Evolutionary conservation across 2,113 vertebrate species (phyloP).

Genomic region (Ornithorhynchus anatinus): DNA sequence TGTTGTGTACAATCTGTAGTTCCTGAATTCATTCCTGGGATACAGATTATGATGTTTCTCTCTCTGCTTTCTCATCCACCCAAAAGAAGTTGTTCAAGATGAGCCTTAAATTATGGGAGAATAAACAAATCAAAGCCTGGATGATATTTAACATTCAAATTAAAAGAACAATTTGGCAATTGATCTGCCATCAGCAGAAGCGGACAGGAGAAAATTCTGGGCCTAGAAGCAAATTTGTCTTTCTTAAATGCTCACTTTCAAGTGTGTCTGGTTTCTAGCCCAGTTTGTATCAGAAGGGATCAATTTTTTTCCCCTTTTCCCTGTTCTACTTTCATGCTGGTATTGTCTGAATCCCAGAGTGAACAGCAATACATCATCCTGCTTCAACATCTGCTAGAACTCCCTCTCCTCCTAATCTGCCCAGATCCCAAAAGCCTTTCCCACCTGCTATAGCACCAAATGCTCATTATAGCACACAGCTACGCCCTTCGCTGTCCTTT

Average conservation of each 20-base stretch:
- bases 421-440: conserved; percentile 82
- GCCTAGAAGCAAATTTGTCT: conserved; percentile 61
- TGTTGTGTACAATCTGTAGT: not conserved
- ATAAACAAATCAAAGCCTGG: conserved; percentile 55
- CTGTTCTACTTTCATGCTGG: conserved; percentile 73
- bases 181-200: conserved; percentile 15
- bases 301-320: conserved; percentile 66
- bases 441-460: conserved; percentile 80
- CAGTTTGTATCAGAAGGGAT: conserved; percentile 70
- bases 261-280: conserved; percentile 66
- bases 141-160: conserved; percentile 39
- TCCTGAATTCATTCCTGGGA: not conserved
- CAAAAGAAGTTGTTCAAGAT: conserved; percentile 19
- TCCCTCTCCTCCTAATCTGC: conserved; percentile 79
- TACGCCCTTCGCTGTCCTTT: conserved; percentile 77
- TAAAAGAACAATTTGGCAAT: conserved; percentile 51
- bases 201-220: conserved; percentile 34
- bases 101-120: conserved; percentile 36
- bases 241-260: conserved; percentile 67
- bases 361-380: conserved; percentile 81
- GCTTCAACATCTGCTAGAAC: conserved; percentile 83
- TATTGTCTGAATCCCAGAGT: conserved; percentile 82
- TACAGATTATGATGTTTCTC: not conserved
- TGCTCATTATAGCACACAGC: conserved; percentile 79
- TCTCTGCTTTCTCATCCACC: conserved; percentile 14